phyloP scores from a whole-genome alignment of 2,113 vertebrate genomes.

The Lanius ludovicianus region DNA sequence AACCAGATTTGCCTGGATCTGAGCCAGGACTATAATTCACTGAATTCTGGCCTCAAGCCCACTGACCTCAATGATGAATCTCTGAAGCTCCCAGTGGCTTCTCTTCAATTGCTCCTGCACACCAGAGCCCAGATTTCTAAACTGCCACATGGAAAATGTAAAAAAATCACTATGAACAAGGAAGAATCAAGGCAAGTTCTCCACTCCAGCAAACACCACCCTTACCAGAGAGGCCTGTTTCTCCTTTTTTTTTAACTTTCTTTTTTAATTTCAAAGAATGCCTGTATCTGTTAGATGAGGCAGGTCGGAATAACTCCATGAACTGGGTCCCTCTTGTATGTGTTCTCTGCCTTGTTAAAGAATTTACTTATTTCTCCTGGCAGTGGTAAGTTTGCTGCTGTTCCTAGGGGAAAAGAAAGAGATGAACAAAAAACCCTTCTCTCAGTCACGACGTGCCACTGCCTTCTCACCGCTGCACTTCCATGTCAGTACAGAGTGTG shows the following conservation, averaged over 20 bases:
- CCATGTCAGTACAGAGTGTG: background rate
- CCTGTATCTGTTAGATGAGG: background rate
- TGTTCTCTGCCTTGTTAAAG: background rate
- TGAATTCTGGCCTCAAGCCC: background rate
- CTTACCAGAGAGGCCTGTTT: background rate
- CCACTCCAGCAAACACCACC: background rate
- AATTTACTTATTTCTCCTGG: background rate
- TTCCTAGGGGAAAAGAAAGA: background rate
- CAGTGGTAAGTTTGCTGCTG: background rate
- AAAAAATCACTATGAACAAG: background rate
- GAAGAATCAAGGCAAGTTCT: background rate
- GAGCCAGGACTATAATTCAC: background rate
- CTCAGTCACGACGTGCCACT: background rate
- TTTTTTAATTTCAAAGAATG: background rate
- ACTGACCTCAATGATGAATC: background rate
- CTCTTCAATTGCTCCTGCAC: background rate
- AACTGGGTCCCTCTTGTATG: background rate
- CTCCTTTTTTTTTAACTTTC: background rate
- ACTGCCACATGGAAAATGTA: background rate
- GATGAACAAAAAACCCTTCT: background rate
- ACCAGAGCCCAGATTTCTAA: background rate
- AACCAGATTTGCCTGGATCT: background rate
- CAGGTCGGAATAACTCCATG: background rate
- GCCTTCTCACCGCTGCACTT: background rate
- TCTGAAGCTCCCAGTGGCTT: background rate